A percentile compares a stretch with the other conserved stretches of the same genome.
These are phyloP conservation scores for Drosophila burlai DNA, from an alignment of 1,140 invertebrate genomes.

Conservation along the genomic window DNA sequence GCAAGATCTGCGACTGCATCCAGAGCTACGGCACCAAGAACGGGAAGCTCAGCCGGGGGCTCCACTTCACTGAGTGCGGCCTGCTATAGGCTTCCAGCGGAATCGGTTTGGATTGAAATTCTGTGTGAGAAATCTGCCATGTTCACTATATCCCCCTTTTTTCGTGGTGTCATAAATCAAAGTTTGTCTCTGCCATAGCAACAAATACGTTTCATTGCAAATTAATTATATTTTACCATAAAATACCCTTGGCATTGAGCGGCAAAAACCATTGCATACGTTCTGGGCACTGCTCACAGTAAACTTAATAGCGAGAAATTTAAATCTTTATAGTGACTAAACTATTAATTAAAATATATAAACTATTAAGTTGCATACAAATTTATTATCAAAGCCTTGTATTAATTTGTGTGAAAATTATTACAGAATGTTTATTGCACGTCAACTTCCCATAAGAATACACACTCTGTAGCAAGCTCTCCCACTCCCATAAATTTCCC, in stretches of 20 bases:
- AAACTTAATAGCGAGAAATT: too few relatives aligned
- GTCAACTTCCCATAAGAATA: not conserved
- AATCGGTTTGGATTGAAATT: slow-evolving; percentile 23
- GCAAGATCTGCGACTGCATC: slow-evolving; percentile 66
- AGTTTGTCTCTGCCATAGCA: too few relatives aligned
- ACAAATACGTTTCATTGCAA: too few relatives aligned
- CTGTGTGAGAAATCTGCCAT: slow-evolving; percentile 19
- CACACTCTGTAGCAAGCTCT: not conserved
- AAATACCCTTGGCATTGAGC: not conserved
- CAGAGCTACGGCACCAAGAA: slow-evolving; percentile 78
- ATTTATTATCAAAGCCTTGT: not conserved
- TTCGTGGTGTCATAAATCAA: not conserved
- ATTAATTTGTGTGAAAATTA: too few relatives aligned
- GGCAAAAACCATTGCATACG: not conserved
- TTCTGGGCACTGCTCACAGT: not conserved
- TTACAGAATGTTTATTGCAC: not conserved
- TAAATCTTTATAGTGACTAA: not conserved
- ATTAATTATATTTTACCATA: slow-evolving; percentile 3
- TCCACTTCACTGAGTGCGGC: slow-evolving; percentile 63
- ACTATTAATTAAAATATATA: too few relatives aligned
- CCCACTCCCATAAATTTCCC: not conserved
- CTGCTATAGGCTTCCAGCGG: slow-evolving; percentile 23
- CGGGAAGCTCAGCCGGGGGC: slow-evolving; percentile 62
- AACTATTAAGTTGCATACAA: too few relatives aligned
- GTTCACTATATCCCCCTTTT: not conserved